Evolutionary conservation across 2,888 invertebrate genomes (phyloP).

Genomic region (Heliconius hortense): DNA sequence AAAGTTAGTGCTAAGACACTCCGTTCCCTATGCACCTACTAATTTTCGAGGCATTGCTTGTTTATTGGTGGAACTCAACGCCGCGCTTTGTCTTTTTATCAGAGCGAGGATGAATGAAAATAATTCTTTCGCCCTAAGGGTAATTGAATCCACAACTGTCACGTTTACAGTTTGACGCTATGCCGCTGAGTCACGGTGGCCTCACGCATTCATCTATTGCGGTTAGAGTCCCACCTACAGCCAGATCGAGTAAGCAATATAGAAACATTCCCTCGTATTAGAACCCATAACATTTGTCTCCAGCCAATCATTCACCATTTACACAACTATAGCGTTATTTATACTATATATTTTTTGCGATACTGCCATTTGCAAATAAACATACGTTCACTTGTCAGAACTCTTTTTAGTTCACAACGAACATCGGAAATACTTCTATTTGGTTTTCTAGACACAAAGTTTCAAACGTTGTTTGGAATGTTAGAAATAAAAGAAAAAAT

Average conservation of each 20-base stretch:
- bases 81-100: no score
- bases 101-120: no score
- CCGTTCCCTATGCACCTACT: no score
- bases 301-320: not conserved
- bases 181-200: no score
- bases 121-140: no score
- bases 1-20: no score
- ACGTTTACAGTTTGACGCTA: no score
- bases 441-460: not conserved
- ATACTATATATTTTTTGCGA: not conserved
- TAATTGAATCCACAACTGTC: no score
- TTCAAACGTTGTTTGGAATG: not conserved
- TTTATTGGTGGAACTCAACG: no score
- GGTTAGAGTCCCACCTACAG: not conserved
- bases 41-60: no score
- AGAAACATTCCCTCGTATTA: not conserved
- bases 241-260: not conserved
- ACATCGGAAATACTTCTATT: not conserved
- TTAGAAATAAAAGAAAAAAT: not conserved
- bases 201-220: not conserved
- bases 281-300: not conserved
- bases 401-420: not conserved
- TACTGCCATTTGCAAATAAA: not conserved
- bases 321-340: not conserved
- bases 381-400: slow-evolving; percentile 6